phyloP scores from a whole-genome alignment of 2,888 invertebrate genomes.

The Tenthredo scrophulariae region DNA sequence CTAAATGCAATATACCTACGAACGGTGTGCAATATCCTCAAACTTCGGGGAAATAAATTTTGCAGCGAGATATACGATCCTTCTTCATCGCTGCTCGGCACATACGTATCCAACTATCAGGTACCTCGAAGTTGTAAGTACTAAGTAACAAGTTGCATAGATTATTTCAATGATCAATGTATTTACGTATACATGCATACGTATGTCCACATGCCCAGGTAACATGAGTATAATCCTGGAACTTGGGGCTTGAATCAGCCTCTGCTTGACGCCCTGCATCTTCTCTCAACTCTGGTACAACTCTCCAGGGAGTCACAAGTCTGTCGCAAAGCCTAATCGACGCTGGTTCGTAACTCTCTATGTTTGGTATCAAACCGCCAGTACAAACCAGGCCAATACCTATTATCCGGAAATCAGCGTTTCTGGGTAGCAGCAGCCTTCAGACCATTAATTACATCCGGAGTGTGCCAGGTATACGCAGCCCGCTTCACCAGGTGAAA shows the following conservation, averaged over 20 bases:
- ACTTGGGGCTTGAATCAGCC: neutral
- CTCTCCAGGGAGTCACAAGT: slow-evolving; percentile 41
- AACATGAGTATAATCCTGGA: neutral
- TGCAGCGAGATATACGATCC: neutral
- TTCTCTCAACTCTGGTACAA: neutral
- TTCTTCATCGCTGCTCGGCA: neutral
- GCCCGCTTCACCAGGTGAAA: slow-evolving; percentile 45
- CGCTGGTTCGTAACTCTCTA: slow-evolving; percentile 3
- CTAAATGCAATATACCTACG: slow-evolving; percentile 6
- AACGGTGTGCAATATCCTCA: slow-evolving; percentile 16
- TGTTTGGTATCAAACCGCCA: slow-evolving; percentile 21
- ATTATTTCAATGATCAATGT: neutral
- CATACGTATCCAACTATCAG: neutral
- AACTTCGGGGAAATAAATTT: slow-evolving; percentile 1
- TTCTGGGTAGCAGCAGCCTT: slow-evolving; percentile 50
- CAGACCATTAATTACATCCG: slow-evolving; percentile 67
- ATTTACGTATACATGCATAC: neutral
- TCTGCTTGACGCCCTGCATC: neutral
- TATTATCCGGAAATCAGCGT: slow-evolving; percentile 36
- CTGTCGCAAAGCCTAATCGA: slow-evolving; percentile 42
- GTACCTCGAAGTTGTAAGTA: neutral
- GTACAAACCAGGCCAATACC: neutral
- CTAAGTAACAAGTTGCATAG: neutral
- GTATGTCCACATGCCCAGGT: neutral
- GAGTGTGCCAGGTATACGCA: slow-evolving; percentile 49